Evolutionary conservation across 2,888 invertebrate species (phyloP), one percentile per base, ranked within the genome.

Genomic region (Rotaria socialis): DNA sequence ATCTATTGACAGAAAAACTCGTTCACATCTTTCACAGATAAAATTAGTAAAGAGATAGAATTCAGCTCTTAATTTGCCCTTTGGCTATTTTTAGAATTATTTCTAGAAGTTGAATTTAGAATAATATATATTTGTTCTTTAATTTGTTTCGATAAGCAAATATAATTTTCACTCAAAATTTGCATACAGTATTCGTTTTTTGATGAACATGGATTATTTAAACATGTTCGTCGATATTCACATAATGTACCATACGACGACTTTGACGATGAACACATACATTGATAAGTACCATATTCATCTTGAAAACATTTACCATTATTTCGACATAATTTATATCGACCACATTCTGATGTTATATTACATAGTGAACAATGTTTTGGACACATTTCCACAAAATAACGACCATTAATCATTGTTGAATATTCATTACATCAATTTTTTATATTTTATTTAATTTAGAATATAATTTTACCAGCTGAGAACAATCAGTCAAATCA

Each of bases 161-260:
- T 16, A 52, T 52, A 52, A 16, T 52, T 52, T 52, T 52, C 14
- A 16, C 14, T 14, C 14, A 16, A 16, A 52, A 2, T 52, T 16
- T 52, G 52, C 11, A 52, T 3, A 14, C 52, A 52, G 4, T 16
- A 24, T 24, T 60, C 60, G n/a, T n/a, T 60, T 60, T 35, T 67
- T 35, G 56, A 56, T 56, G 10, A 35, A 35, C 67, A 67, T 35
- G 7, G 14, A 14, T 35, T 67, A 35, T 35, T 0, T 67, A 67
- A 67, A 67, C 67, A 67, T 5, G 67, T 67, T 67, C 67, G 27
- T 67, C 67, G 14, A 67, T 67, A 67, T 67, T 67, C 67, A 67
- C 35, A 67, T 67, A 35, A 67, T 35, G 35, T 8, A 35, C 35
- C 27, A 35, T 67, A 67, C 6, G 22, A 56, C 0, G 56, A 8